Conservation (phyloP, 1,140 invertebrate species). For the Heliconius hewitsoni region DNA sequence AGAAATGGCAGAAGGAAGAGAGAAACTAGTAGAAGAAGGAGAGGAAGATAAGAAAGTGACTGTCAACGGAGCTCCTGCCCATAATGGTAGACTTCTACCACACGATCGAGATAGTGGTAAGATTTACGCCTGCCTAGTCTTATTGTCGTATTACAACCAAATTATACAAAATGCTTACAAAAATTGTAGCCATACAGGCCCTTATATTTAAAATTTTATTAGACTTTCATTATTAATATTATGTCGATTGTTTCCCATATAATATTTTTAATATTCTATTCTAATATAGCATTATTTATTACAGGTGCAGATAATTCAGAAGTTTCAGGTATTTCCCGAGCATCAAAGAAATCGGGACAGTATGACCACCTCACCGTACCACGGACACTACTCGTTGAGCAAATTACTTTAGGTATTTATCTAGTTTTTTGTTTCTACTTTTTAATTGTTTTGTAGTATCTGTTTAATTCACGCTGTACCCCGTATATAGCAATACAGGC, state of each 20-base stretch:
- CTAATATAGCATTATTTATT: slow-evolving; percentile 17
- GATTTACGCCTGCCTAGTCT: not conserved
- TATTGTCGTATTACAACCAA: too few relatives aligned
- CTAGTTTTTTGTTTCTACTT: not conserved
- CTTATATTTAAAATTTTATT: too few relatives aligned
- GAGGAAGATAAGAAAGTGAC: slow-evolving; percentile 70
- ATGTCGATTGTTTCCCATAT: too few relatives aligned
- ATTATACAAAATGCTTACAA: too few relatives aligned
- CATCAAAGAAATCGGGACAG: slow-evolving; percentile 84
- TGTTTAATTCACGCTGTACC: too few relatives aligned
- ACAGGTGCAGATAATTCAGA: slow-evolving; percentile 87
- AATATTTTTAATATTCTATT: too few relatives aligned
- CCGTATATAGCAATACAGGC: too few relatives aligned
- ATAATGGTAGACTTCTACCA: slow-evolving; percentile 62
- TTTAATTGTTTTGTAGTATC: too few relatives aligned
- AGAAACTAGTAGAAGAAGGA: slow-evolving; percentile 71
- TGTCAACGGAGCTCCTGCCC: slow-evolving; percentile 55
- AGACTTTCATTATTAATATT: too few relatives aligned
- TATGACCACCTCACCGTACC: slow-evolving; percentile 90
- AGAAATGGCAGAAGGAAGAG: slow-evolving; percentile 71
- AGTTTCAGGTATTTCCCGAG: slow-evolving; percentile 88
- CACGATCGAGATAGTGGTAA: slow-evolving; percentile 67
- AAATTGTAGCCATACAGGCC: too few relatives aligned
- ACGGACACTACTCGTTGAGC: slow-evolving; percentile 87
- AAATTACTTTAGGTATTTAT: slow-evolving; percentile 86